A percentile compares a stretch with the other conserved stretches of the same genome.
These are phyloP conservation scores for Parnassius orleans DNA, from an alignment of 2,888 invertebrate genomes.

Conservation along the genomic window DNA sequence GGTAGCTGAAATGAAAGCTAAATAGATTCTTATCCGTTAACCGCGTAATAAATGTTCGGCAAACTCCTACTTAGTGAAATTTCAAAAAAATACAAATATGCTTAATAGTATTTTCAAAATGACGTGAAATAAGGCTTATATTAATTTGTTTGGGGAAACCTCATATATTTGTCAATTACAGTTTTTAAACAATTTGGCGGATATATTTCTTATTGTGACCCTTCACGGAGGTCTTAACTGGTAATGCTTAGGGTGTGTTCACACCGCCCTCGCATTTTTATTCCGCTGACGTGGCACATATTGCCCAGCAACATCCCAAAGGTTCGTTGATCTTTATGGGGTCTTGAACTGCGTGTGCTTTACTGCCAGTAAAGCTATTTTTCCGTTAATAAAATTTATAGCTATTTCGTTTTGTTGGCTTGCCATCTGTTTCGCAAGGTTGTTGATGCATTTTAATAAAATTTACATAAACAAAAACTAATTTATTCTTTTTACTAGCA, in stretches of 20 bases:
- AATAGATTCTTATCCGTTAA: too few relatives aligned
- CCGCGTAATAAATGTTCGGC: too few relatives aligned
- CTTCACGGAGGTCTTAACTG: background rate
- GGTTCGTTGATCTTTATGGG: constrained; percentile 22
- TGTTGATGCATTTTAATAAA: background rate
- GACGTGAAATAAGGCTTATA: too few relatives aligned
- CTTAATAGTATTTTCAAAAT: too few relatives aligned
- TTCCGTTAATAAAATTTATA: constrained; percentile 8
- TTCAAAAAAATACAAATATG: too few relatives aligned
- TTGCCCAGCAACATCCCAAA: constrained; percentile 16
- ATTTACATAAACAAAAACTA: background rate
- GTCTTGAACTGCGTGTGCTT: constrained; percentile 18
- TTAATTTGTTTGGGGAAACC: too few relatives aligned
- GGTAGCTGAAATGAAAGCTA: too few relatives aligned
- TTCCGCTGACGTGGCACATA: constrained; percentile 42
- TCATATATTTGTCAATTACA: too few relatives aligned
- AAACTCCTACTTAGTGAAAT: too few relatives aligned
- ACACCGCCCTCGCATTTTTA: constrained; percentile 41
- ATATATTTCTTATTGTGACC: background rate
- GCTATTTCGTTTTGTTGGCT: constrained; percentile 4
- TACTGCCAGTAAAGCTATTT: constrained; percentile 11
- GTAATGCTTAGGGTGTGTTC: constrained; percentile 5
- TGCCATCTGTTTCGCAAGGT: constrained; percentile 2
- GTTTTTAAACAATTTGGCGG: too few relatives aligned
- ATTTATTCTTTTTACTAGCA: background rate